These are phyloP conservation scores for Megaceryle maxima DNA, from an alignment of 2,113 vertebrate species.

Conservation along the genomic window DNA sequence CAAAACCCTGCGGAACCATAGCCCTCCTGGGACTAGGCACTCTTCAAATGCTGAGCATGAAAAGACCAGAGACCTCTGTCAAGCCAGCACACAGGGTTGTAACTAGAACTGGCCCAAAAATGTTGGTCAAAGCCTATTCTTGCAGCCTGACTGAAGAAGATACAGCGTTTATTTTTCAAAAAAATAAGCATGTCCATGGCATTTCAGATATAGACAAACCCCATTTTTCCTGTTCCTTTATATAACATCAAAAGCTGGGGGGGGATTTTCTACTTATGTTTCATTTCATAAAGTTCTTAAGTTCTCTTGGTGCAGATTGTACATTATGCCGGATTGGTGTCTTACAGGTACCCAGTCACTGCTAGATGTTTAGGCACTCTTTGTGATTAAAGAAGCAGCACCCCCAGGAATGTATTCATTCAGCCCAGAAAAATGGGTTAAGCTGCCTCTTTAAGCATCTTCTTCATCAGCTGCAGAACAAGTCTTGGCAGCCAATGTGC, in stretches of 20 bases:
- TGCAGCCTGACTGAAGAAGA: not conserved
- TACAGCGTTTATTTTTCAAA: not conserved
- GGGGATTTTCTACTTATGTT: not conserved
- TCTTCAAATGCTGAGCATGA: not conserved
- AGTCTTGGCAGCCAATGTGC: not conserved
- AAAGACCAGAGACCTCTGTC: not conserved
- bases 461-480: not conserved
- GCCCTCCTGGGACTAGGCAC: no score
- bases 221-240: not conserved
- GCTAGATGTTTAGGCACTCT: not conserved
- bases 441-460: not conserved
- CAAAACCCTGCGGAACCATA: not conserved
- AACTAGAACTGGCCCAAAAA: not conserved
- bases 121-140: not conserved
- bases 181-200: fast-evolving
- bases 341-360: not conserved
- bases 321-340: not conserved
- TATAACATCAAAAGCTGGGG: not conserved
- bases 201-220: not conserved
- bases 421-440: not conserved
- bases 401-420: not conserved
- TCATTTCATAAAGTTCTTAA: not conserved
- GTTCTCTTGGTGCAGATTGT: not conserved
- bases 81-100: not conserved
- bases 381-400: not conserved